phyloP scores from a whole-genome alignment of 2,113 vertebrate species.

The Pangasianodon gigas region DNA sequence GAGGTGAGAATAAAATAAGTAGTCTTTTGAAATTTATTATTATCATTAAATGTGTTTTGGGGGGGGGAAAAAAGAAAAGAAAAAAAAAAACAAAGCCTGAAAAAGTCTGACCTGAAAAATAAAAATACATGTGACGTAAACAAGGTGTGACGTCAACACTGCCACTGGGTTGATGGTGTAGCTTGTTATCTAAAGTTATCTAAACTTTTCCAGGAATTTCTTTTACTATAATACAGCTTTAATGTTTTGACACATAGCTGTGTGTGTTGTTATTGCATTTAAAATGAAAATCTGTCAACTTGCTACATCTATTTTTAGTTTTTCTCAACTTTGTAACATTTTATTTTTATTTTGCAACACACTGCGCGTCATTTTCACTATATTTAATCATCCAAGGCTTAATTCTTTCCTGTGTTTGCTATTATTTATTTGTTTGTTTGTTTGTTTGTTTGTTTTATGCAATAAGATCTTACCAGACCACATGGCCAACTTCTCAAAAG shows the following conservation, averaged over 20 bases:
- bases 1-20: neutral
- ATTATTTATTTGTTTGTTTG: neutral
- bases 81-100: neutral
- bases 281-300: neutral
- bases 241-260: neutral
- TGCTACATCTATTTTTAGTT: neutral
- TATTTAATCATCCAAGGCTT: neutral
- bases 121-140: neutral
- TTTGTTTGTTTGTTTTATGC: neutral
- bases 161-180: neutral
- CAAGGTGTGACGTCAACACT: neutral
- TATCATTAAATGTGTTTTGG: too few species aligned
- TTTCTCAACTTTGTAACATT: too few species aligned
- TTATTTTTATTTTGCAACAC: too few species aligned
- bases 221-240: neutral
- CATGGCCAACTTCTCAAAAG: slow-evolving; percentile 85
- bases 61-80: neutral
- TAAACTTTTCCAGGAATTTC: neutral
- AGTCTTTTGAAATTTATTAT: neutral
- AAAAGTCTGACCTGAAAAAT: neutral
- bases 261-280: neutral
- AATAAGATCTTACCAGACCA: slow-evolving; percentile 84
- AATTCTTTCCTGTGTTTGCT: neutral
- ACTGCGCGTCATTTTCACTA: too few species aligned
- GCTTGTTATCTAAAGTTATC: neutral